Conservation (phyloP, 2,888 invertebrate genomes). For the Oxycera nigricornis region DNA sequence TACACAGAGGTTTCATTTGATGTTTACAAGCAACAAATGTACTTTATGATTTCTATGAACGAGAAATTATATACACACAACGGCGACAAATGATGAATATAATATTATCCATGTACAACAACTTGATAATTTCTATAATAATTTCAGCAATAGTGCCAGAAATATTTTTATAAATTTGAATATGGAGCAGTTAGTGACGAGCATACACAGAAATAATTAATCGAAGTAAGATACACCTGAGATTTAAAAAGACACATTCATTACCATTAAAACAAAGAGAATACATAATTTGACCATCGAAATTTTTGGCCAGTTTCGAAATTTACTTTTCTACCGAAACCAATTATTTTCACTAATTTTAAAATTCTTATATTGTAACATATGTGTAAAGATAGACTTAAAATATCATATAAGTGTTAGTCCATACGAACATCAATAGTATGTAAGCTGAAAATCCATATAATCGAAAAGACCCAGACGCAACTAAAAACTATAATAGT, state of each 20-base stretch:
- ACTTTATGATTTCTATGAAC: background rate
- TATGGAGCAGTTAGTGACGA: constrained; percentile 11
- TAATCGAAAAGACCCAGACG: background rate
- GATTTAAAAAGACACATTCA: background rate
- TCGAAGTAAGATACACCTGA: background rate
- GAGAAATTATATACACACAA: background rate
- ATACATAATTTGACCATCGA: constrained; percentile 2
- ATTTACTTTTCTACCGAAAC: constrained; percentile 24
- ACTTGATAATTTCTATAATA: constrained; percentile 45
- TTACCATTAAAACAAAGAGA: constrained; percentile 17
- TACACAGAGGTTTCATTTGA: constrained; percentile 39
- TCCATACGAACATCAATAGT: constrained; percentile 22
- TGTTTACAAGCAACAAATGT: constrained; percentile 26
- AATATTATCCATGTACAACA: constrained; percentile 30
- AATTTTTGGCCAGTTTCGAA: constrained; percentile 36
- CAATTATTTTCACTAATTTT: constrained; percentile 12
- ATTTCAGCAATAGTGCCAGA: constrained; percentile 63
- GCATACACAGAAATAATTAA: no score
- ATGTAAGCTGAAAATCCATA: constrained; percentile 11
- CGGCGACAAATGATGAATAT: background rate
- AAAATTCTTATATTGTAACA: constrained; percentile 30
- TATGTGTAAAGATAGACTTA: constrained; percentile 40
- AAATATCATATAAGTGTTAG: constrained; percentile 22
- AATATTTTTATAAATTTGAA: constrained; percentile 56
- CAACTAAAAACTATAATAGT: no score